phyloP scores from a whole-genome alignment of 2,888 invertebrate genomes.

The Napeogenes sylphis region DNA sequence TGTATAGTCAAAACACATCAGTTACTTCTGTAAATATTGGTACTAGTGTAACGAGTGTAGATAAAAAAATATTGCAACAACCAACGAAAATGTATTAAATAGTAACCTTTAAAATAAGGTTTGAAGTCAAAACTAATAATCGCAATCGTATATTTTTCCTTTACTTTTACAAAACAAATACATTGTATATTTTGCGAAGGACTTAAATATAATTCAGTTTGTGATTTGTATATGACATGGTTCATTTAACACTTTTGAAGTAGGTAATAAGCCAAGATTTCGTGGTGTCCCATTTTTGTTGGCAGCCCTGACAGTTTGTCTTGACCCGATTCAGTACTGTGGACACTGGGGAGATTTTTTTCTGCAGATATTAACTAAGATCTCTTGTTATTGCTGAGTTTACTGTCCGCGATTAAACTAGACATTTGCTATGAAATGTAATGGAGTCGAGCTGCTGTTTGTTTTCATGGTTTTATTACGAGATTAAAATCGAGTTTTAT shows the following conservation, averaged over 20 bases:
- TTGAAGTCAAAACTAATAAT: too few species aligned
- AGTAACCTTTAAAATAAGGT: too few species aligned
- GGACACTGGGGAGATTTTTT: constrained; percentile 52
- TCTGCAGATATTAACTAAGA: constrained; percentile 36
- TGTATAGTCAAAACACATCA: background rate
- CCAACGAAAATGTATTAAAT: too few species aligned
- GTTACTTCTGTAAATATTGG: too few species aligned
- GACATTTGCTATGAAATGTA: constrained; percentile 3
- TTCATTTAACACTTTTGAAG: background rate
- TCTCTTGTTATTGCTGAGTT: constrained; percentile 18
- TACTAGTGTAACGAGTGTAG: too few species aligned
- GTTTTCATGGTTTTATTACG: background rate
- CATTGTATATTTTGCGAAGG: too few species aligned
- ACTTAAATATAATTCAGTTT: too few species aligned
- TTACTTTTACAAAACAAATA: too few species aligned
- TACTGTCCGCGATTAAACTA: constrained; percentile 10
- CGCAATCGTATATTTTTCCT: too few species aligned
- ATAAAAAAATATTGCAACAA: too few species aligned
- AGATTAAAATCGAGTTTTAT: background rate
- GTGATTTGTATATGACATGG: background rate
- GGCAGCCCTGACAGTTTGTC: constrained; percentile 48
- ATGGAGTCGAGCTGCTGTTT: constrained; percentile 3
- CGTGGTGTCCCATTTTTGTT: constrained; percentile 16
- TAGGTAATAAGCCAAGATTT: constrained; percentile 3
- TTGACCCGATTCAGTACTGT: constrained; percentile 64